phyloP scores from a whole-genome alignment of 2,888 invertebrate genomes.

The Xanthorhoe spadicearia region DNA sequence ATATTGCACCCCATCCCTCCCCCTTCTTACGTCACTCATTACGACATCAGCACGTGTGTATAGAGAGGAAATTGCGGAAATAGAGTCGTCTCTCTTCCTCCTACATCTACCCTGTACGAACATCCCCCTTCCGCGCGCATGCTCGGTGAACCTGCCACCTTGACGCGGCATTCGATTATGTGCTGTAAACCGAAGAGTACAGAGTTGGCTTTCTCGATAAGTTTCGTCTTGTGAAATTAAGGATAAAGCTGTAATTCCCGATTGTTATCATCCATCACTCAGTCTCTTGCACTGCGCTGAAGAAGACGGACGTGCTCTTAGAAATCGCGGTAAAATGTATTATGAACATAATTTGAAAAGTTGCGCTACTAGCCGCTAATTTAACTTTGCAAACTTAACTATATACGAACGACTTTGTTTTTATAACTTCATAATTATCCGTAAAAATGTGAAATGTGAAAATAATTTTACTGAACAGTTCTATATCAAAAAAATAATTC shows the following conservation, averaged over 20 bases:
- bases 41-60: slow-evolving; percentile 47
- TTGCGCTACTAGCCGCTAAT: slow-evolving; percentile 15
- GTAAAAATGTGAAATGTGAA: slow-evolving; percentile 18
- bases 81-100: slow-evolving; percentile 50
- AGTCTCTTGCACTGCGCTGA: slow-evolving; percentile 56
- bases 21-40: slow-evolving; percentile 37
- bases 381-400: background rate
- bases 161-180: slow-evolving; percentile 52
- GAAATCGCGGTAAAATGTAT: slow-evolving; percentile 7
- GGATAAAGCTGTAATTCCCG: slow-evolving; percentile 50
- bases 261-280: slow-evolving; percentile 49
- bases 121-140: slow-evolving; percentile 65
- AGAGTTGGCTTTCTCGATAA: slow-evolving; percentile 48
- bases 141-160: slow-evolving; percentile 53
- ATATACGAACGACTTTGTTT: background rate
- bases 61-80: slow-evolving; percentile 48
- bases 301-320: slow-evolving; percentile 45
- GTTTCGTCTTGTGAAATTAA: slow-evolving; percentile 26
- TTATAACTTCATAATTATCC: background rate
- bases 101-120: slow-evolving; percentile 30
- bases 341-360: slow-evolving; percentile 36
- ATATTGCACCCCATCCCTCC: slow-evolving; percentile 21
- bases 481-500: background rate
- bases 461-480: background rate
- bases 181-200: slow-evolving; percentile 49